Evolutionary conservation across 2,888 invertebrate species (phyloP).

Genomic region (Apotomis betuletana): DNA sequence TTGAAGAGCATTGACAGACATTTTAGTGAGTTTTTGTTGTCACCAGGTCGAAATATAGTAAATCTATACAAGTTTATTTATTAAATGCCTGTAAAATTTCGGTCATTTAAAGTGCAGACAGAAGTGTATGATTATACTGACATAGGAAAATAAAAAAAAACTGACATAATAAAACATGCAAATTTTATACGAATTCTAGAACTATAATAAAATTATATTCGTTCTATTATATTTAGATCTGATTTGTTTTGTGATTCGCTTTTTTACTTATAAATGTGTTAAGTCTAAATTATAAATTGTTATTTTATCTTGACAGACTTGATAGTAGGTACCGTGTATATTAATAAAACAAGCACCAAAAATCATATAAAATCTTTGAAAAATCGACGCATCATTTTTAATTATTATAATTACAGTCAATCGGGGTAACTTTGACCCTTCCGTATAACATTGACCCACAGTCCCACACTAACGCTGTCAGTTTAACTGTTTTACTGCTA

Average conservation of each 20-base stretch:
- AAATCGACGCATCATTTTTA: too few species aligned
- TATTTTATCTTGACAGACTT: slow-evolving; percentile 30
- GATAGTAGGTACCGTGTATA: neutral
- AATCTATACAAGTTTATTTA: neutral
- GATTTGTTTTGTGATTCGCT: slow-evolving; percentile 40
- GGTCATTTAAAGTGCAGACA: slow-evolving; percentile 8
- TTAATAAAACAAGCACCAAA: too few species aligned
- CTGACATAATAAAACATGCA: slow-evolving; percentile 29
- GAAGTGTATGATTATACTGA: slow-evolving; percentile 5
- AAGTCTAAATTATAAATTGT: slow-evolving; percentile 35
- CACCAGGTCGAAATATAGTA: too few species aligned
- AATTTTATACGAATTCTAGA: slow-evolving; percentile 36
- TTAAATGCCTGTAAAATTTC: neutral
- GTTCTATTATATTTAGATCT: slow-evolving; percentile 45
- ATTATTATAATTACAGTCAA: too few species aligned
- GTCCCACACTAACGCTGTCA: too few species aligned
- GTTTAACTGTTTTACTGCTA: too few species aligned
- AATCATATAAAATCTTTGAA: too few species aligned
- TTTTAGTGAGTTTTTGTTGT: too few species aligned
- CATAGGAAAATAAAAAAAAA: slow-evolving; percentile 20
- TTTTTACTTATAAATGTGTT: slow-evolving; percentile 34
- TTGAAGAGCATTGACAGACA: neutral
- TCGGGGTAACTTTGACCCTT: too few species aligned
- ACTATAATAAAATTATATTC: slow-evolving; percentile 47
- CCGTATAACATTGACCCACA: too few species aligned